phyloP scores from a whole-genome alignment of 2,113 vertebrate species.

The Vicugna pacos region DNA sequence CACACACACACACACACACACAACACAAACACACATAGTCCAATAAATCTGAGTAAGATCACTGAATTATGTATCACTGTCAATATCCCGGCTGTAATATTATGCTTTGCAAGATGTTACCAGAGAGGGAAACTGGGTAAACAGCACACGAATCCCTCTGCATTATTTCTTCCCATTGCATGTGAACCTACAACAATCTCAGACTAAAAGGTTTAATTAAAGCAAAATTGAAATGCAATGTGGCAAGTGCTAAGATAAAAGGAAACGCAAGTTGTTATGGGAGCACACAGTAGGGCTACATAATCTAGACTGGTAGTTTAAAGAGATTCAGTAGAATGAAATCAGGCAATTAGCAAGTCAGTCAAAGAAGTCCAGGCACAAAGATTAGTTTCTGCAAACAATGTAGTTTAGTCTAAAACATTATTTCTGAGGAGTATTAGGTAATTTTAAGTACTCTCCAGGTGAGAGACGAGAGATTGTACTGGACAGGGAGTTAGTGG shows the following conservation, averaged over 20 bases:
- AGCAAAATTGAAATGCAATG: background rate
- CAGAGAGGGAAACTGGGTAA: background rate
- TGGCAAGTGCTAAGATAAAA: background rate
- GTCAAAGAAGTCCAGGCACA: background rate
- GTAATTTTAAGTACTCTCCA: constrained; percentile 11
- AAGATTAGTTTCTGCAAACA: background rate
- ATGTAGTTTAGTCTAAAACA: background rate
- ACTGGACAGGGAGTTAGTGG: background rate
- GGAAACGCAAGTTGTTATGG: background rate
- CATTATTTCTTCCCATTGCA: background rate
- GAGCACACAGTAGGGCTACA: background rate
- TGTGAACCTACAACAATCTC: background rate
- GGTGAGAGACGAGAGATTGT: background rate
- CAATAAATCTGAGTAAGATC: background rate
- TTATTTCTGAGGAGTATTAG: background rate
- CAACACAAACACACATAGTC: background rate
- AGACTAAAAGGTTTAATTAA: background rate
- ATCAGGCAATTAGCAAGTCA: background rate
- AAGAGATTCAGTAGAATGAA: background rate
- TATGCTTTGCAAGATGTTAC: background rate
- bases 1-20: background rate
- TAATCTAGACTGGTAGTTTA: background rate
- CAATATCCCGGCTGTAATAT: background rate
- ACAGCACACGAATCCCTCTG: background rate
- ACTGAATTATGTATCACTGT: background rate